Evolutionary conservation across 2,113 vertebrate species (phyloP), one percentile per base, ranked within the genome.

Genomic region (Gnathonemus echidnorhynchus): DNA sequence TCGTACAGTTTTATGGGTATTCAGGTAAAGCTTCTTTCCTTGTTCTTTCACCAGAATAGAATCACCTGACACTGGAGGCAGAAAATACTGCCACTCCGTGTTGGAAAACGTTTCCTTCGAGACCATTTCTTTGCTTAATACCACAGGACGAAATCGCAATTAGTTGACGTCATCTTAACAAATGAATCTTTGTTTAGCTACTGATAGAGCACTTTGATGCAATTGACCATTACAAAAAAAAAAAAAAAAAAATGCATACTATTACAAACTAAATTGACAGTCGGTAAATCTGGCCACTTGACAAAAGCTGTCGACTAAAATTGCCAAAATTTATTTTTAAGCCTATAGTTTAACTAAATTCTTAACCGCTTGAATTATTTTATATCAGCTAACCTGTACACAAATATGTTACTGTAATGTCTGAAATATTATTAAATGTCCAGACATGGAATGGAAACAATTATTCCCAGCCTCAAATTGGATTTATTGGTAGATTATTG

Each of bases 41-140:
- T 66, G n/a, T 70, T 70, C n/a, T 27, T 70, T 13, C n/a, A 27
- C 62, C 62, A 70, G 62, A 70, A 80, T 19, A 42, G 39, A 80
- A 19, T 70, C n/a, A 70, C n/a, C 62, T 15, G 35, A 11, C 4
- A 35, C 15, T 52, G 46, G 6, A n/a, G 27, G 31, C 27, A 89
- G 88, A 49, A 89, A 89, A 89, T 53, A 58, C 88, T 89, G 88
- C 88, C 88, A 27, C 88, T 89, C 19, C 39, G 88, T 56, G 88
- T 89, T 84, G 15, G 15, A 83, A 21, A 89, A 53, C 8, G 58
- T 74, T 74, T 39, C 58, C 45, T 10, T 48, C n/a, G 5, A 42
- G 49, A 87, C 24, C 50, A 53, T 45, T 11, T 24, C 3, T 89
- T 83, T 52, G 13, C 49, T 45, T 52, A 1, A 24, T 42, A 8